A percentile compares a stretch with the other conserved stretches of the same genome.
Evolutionary conservation across 2,113 vertebrate species (phyloP).

Genomic region (Pseudorhombus dupliciocellatus): DNA sequence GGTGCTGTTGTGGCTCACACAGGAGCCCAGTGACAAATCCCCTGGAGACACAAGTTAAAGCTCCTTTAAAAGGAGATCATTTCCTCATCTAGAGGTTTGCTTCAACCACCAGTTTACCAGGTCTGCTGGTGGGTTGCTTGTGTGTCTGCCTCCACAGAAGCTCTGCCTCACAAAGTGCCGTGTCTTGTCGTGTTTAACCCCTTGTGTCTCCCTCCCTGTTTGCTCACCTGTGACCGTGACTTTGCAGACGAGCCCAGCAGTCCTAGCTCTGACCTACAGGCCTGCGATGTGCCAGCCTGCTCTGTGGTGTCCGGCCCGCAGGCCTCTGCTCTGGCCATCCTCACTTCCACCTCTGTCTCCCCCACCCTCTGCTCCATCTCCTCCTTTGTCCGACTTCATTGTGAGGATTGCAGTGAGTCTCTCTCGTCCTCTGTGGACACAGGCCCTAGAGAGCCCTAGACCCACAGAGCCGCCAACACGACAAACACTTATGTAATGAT

Average conservation of each 20-base stretch:
- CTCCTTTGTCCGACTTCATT: conserved; percentile 83
- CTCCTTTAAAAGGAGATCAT: too few species aligned
- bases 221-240: conserved; percentile 44
- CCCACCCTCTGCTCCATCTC: conserved; percentile 88
- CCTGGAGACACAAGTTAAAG: too few species aligned
- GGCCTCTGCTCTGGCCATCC: conserved; percentile 77
- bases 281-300: conserved; percentile 88
- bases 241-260: conserved; percentile 88
- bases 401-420: conserved; percentile 91
- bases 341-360: conserved; percentile 83
- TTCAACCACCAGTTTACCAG: too few species aligned
- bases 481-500: neutral
- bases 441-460: neutral
- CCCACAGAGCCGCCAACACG: neutral
- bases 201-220: conserved; percentile 17
- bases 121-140: neutral
- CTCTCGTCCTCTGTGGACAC: conserved; percentile 6
- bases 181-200: conserved; percentile 14
- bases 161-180: neutral
- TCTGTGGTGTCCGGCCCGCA: conserved; percentile 89
- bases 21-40: too few species aligned
- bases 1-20: too few species aligned
- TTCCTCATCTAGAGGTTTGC: too few species aligned
- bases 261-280: conserved; percentile 88
- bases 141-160: neutral